A percentile compares a stretch with the other conserved stretches of the same genome.
Conservation (phyloP, 2,888 invertebrate genomes). For the Kuschelorhynchus macadamiae region DNA sequence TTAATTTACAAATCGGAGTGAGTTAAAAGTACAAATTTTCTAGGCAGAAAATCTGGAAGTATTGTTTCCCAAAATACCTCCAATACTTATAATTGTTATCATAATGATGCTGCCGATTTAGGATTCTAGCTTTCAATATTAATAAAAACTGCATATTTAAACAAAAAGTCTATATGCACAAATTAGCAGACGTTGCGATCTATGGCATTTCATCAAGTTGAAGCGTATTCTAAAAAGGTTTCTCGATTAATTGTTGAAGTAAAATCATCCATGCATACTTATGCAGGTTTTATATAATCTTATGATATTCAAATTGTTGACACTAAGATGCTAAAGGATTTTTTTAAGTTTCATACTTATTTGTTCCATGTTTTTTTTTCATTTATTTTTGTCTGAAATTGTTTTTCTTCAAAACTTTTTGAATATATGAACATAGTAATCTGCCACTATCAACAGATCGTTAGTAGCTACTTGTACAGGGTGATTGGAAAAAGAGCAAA, state of each 20-base stretch:
- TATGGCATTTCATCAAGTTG: conserved; percentile 38
- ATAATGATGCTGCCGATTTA: conserved; percentile 25
- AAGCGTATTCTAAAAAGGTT: conserved; percentile 50
- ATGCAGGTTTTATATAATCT: too few relatives aligned
- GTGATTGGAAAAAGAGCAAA: too few relatives aligned
- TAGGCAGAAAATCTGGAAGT: conserved; percentile 38
- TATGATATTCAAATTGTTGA: too few relatives aligned
- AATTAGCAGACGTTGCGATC: conserved; percentile 34
- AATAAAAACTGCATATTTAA: conserved; percentile 34
- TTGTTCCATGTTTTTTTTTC: too few relatives aligned
- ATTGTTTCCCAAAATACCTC: conserved; percentile 44
- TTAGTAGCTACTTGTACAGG: too few relatives aligned
- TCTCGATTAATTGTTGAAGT: conserved; percentile 13
- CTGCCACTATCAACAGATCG: too few relatives aligned
- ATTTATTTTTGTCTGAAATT: too few relatives aligned
- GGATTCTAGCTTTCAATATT: conserved; percentile 34
- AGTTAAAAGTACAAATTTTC: conserved; percentile 43
- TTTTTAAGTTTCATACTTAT: not conserved
- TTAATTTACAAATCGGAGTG: conserved; percentile 31
- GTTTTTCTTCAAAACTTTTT: too few relatives aligned
- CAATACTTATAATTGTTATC: conserved; percentile 19
- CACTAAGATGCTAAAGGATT: not conserved
- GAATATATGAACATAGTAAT: too few relatives aligned
- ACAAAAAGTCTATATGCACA: conserved; percentile 34
- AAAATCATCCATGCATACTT: too few relatives aligned